Base-by-base conservation (phyloP, 2,888 invertebrate genomes). In the Campopleginae sp. region DNA sequence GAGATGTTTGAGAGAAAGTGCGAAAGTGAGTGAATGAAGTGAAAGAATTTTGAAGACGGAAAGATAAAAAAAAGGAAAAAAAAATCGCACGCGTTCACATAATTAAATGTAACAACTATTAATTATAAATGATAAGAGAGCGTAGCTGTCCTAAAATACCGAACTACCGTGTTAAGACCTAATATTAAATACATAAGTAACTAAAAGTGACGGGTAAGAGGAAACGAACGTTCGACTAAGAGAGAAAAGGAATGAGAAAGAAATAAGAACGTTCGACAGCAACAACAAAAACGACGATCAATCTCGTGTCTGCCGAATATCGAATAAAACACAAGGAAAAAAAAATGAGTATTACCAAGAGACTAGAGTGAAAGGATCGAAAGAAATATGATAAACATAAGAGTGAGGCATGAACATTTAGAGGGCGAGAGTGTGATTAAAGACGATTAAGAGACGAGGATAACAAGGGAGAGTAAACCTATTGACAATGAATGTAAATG, bases 401-500 rank as follows among this genome's bases (percentile, higher is more conserved):
- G 17, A 38, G 46, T 66, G 42, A 44, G 71, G 51, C 58, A 82
- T 76, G 61, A 68, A 68, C 61, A 61, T 54, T 51, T 51, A 31
- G 66, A 70, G 63, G 72, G 75, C 68, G 76, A 68, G 61, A 66
- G 66, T 38, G 74, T 68, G 77, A 58, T 72, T 38, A 81, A 79
- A 81, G 80, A 72, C 76, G 74, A 72, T 71, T 81, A 75, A 84
- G 82, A 86, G 68, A 72, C 71, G 78, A 85, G 88, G 88, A 88
- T 87, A 74, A 87, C 63, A 72, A 71, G 84, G 82, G 80, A 88
- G 88, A 89, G 92, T 90, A 93, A 92, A 93, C 92, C 92, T 93
- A 93, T 92, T 93, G 93, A 93, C 93, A 93, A 93, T 94, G 92
- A 94, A 94, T 94, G 93, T 94, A 93, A 93, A 93, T 94, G 93